Percentiles rank a stretch among this genome's conserved stretches.
phyloP scores from a whole-genome alignment of 35 echinoderm and acorn worm genomes.

The Diadema setosum region DNA sequence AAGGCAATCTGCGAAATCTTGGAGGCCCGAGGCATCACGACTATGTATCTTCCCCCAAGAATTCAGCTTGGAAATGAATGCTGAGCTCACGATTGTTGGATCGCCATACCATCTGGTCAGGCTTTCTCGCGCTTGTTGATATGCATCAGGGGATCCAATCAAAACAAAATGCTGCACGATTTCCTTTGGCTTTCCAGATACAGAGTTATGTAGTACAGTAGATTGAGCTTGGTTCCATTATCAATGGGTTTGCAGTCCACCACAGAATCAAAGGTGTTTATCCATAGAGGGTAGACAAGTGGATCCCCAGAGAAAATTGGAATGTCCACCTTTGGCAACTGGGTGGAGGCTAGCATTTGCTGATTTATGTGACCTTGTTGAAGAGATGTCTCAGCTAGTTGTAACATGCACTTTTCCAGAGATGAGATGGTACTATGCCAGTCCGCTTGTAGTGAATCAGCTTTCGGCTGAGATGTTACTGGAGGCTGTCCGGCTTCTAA shows the following conservation, averaged over 20 bases:
- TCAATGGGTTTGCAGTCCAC: not conserved
- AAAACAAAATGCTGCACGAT: slow-evolving; percentile 8
- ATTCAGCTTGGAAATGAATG: not conserved
- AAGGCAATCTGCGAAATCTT: slow-evolving; percentile 16
- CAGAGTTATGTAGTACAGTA: not conserved
- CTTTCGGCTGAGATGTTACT: too few species aligned
- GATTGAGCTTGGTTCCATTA: not conserved
- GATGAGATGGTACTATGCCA: not conserved
- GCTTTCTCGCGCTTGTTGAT: not conserved
- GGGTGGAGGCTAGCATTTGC: too few species aligned
- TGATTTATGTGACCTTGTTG: not conserved
- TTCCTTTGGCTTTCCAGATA: not conserved
- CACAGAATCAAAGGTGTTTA: not conserved
- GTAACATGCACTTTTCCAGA: too few species aligned
- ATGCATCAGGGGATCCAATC: not conserved
- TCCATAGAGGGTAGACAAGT: not conserved
- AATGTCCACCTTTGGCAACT: too few species aligned
- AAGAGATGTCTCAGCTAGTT: not conserved
- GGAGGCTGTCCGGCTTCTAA: too few species aligned
- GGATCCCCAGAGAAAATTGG: too few species aligned
- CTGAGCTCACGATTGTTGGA: not conserved
- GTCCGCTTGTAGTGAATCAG: too few species aligned
- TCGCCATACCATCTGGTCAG: slow-evolving; percentile 12
- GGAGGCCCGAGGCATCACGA: not conserved
- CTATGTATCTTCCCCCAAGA: not conserved